Conservation (phyloP, 2,113 vertebrate genomes). For the Formicarius rufipectus region DNA sequence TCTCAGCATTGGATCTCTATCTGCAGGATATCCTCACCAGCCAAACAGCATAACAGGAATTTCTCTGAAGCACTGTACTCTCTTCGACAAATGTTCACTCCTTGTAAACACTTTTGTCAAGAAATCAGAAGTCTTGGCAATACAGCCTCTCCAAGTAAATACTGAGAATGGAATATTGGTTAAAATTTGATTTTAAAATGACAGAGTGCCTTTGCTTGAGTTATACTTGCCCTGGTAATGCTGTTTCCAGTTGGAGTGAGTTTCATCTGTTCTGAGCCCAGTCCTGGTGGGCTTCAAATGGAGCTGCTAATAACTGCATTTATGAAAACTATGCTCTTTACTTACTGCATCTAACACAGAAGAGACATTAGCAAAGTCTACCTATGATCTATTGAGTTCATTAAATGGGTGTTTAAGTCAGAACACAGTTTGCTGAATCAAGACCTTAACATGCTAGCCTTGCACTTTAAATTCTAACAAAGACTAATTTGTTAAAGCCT, state of each 20-base stretch:
- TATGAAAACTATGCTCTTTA: neutral
- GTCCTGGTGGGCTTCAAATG: neutral
- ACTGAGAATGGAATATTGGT: neutral
- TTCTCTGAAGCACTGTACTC: neutral
- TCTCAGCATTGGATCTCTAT: neutral
- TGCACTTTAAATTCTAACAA: conserved; percentile 9
- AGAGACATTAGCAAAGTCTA: neutral
- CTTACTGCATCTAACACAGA: neutral
- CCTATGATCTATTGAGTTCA: neutral
- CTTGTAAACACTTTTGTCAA: neutral
- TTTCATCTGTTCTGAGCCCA: neutral
- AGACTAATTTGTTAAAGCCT: neutral
- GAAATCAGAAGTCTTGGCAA: neutral
- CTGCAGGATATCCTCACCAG: neutral
- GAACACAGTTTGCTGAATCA: neutral
- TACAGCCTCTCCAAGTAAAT: neutral
- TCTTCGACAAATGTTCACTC: neutral
- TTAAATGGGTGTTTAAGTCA: neutral
- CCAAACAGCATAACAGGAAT: neutral
- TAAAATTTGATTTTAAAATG: neutral
- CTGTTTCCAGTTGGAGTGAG: neutral
- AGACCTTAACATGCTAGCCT: neutral
- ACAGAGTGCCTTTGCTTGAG: neutral
- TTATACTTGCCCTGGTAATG: neutral
- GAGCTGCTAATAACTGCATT: neutral